Evolutionary conservation across 2,797 vertebrate genomes (phyloP).

Genomic region (Epinephelus coioides): DNA sequence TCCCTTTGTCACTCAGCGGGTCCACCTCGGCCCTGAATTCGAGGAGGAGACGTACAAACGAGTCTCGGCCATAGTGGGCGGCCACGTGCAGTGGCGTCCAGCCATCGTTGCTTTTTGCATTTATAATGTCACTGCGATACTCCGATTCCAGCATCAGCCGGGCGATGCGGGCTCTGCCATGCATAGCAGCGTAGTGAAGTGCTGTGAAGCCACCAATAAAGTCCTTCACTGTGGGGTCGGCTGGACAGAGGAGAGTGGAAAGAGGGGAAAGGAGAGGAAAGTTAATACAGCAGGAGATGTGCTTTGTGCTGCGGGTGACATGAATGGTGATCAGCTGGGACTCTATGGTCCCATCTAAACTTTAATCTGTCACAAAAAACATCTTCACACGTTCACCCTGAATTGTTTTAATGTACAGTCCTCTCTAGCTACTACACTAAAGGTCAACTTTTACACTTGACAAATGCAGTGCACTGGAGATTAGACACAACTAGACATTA

Average conservation of each 20-base stretch:
- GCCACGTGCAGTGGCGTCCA: constrained; percentile 99
- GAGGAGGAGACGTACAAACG: constrained; percentile 95
- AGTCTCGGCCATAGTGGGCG: constrained; percentile 97
- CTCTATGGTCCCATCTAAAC: too few relatives aligned
- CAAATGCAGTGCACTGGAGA: too few relatives aligned
- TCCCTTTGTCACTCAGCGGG: constrained; percentile 98
- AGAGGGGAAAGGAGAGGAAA: background rate
- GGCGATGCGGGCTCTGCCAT: constrained; percentile 96
- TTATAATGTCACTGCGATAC: constrained; percentile 95
- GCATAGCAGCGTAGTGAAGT: constrained; percentile 98
- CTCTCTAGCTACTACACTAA: too few relatives aligned
- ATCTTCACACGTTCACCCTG: too few relatives aligned
- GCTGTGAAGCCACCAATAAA: constrained; percentile 98
- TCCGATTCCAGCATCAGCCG: constrained; percentile 97
- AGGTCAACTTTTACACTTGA: too few relatives aligned
- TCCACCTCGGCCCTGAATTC: constrained; percentile 98
- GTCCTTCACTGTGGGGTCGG: constrained; percentile 98
- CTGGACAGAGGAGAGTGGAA: constrained; percentile 74
- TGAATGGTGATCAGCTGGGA: too few relatives aligned
- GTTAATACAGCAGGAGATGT: background rate
- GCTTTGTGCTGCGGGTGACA: background rate
- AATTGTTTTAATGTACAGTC: too few relatives aligned
- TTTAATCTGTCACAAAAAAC: too few relatives aligned
- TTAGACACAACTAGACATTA: too few relatives aligned
- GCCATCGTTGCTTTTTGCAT: constrained; percentile 98